Evolutionary conservation across 2,113 vertebrate genomes (phyloP), one percentile per base, ranked within the genome.

Genomic region (Dermatemys mawii): DNA sequence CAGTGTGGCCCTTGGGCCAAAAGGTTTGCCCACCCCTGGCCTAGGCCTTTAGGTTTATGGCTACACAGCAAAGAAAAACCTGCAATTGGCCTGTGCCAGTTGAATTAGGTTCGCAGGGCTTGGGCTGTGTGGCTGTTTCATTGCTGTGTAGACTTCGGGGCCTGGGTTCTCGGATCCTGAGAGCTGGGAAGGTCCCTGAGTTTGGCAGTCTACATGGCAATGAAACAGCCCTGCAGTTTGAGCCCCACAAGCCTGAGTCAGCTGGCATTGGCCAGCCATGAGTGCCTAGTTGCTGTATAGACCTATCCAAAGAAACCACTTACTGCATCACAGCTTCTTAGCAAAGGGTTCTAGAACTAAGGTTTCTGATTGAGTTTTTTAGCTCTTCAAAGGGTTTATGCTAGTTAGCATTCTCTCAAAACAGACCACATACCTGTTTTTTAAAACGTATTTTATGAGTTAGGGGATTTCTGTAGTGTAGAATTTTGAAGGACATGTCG

Each of bases 331-430:
- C 32, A 35, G 60, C 60, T 63, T 13, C 32, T 19, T 63, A 35
- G 60, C 29, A 63, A 63, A 63, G 13, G 11, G 32, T 14, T 63
- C 32, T 19, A n/a, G 67, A 85, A 94, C 76, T 91, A 89, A 86
- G 81, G 60, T 88, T 93, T 93, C 53, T 78, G 84, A 48, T 29
- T 60, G 81, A 6, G 89, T 57, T 83, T 44, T 54, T 89, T 90
- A 93, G 87, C 60, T 67, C 1, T 80, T 96, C 88, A 82, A 80
- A 67, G 21, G 32, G 44, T 24, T 26, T 46, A 57, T 86, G 75
- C 81, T 93, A 79, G 54, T 55, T 80, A 88, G 90, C 97, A 97
- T 97, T 97, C 54, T 96, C 95, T 96, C 90, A 95, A 93, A 97
- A 96, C 93, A 96, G 93, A 93, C 87, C 57, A 49, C 78, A 78